Evolutionary conservation across 1,140 invertebrate species (phyloP), one percentile per base, ranked within the genome.

Genomic region (Aphis gossypii): DNA sequence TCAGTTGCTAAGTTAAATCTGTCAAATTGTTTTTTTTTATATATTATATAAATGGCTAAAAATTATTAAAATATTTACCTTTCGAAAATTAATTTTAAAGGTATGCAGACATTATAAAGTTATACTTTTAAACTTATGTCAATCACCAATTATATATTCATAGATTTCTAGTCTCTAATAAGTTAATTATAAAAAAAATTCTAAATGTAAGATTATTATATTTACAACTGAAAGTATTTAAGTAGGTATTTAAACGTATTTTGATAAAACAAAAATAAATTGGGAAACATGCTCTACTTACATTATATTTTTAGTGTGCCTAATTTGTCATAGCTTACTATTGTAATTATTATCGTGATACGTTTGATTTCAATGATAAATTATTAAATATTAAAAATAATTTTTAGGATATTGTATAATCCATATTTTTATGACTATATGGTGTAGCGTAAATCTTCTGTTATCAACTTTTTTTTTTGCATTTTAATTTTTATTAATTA

Each of bases 391-490:
- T n/a, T 9, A 60, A 60, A 60, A 30, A 11, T 3, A 3, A n/a
- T 76, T n/a, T n/a, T 7, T 68, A 68, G 3, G 5, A 18, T 20
- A 76, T 68, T 14, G 30, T n/a, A 30, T 30, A n/a, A 4, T 5
- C n/a, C 14, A 68, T 68, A 46, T 48, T 51, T 76, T n/a, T 76
- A 76, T 18, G 1, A 0, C 14, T 18, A 14, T 68, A 18, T 68
- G 11, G 14, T 18, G 1, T 68, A 11, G 30, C 2, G 4, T 30
- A n/a, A 68, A 14, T 60, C 30, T 68, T 68, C 20, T 60, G 4
- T n/a, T 30, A 11, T 68, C 3, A 4, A n/a, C n/a, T 1, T 11
- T 1, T n/a, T n/a, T n/a, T 76, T 2, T 1, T 30, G 0, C n/a
- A 76, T 76, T 76, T 6, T 4, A 14, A 14, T 68, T 68, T 68